phyloP scores from a whole-genome alignment of 2,113 vertebrate genomes.

The Calyptommatus sinebrachiatus region DNA sequence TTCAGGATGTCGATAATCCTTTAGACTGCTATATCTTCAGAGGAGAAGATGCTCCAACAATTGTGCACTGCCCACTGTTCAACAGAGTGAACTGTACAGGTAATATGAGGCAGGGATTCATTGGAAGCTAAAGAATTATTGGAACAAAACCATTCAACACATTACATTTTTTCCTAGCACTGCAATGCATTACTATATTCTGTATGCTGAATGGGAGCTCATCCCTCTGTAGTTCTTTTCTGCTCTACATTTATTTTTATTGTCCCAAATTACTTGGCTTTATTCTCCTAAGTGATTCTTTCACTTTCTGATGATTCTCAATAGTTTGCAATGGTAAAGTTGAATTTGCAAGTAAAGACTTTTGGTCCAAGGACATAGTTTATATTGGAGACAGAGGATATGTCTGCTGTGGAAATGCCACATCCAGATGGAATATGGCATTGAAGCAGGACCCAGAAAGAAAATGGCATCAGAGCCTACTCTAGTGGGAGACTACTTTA shows the following conservation, averaged over 20 bases:
- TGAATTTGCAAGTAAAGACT: not conserved
- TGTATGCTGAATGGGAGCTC: not conserved
- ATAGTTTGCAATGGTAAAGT: not conserved
- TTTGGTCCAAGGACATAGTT: too few relatives aligned
- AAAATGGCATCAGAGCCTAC: too few relatives aligned
- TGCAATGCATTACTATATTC: not conserved
- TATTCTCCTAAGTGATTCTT: not conserved
- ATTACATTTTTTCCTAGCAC: not conserved
- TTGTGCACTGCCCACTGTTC: constrained; percentile 65
- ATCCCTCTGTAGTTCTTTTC: not conserved
- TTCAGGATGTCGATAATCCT: not conserved
- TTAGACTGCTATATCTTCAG: constrained; percentile 50
- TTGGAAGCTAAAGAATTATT: not conserved
- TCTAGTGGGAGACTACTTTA: too few relatives aligned
- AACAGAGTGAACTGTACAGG: constrained; percentile 52
- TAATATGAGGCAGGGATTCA: constrained; percentile 10
- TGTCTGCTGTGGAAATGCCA: too few relatives aligned
- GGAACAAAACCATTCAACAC: not conserved
- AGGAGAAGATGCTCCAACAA: constrained; percentile 24
- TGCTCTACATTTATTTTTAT: not conserved
- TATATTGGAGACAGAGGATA: too few relatives aligned
- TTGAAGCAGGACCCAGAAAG: too few relatives aligned
- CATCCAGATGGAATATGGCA: too few relatives aligned
- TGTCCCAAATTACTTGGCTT: not conserved
- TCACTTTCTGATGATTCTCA: not conserved